Conservation (phyloP, 2,888 invertebrate genomes). For the Troides oblongomaculatus region DNA sequence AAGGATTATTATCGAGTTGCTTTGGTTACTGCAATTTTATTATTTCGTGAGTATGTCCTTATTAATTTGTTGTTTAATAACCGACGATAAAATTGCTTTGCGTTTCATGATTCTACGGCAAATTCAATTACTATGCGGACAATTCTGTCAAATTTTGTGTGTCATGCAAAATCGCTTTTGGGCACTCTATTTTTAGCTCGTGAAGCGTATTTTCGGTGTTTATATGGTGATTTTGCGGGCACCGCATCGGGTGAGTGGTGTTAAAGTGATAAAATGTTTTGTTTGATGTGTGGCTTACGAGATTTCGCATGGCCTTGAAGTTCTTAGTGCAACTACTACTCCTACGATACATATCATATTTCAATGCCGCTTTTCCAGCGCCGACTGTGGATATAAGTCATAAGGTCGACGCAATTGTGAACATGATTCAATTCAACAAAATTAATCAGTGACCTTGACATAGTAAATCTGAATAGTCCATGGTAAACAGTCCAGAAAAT, state of each 20-base stretch:
- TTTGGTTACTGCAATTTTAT: slow-evolving; percentile 58
- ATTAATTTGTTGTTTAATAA: slow-evolving; percentile 46
- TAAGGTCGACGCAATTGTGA: slow-evolving; percentile 2
- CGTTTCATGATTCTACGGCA: slow-evolving; percentile 47
- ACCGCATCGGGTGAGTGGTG: slow-evolving; percentile 61
- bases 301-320: slow-evolving; percentile 54
- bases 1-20: slow-evolving; percentile 45
- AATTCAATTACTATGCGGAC: slow-evolving; percentile 53
- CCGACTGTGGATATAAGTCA: slow-evolving; percentile 3
- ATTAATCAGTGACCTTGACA: slow-evolving; percentile 29
- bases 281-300: slow-evolving; percentile 42
- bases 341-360: slow-evolving; percentile 40
- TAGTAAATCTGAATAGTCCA: slow-evolving; percentile 21
- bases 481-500: slow-evolving; percentile 28
- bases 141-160: slow-evolving; percentile 38
- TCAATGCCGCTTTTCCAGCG: slow-evolving; percentile 30
- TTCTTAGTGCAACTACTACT: slow-evolving; percentile 36
- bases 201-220: slow-evolving; percentile 67
- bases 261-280: slow-evolving; percentile 64
- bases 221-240: slow-evolving; percentile 71
- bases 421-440: slow-evolving; percentile 14
- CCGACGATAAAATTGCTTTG: slow-evolving; percentile 53
- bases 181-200: slow-evolving; percentile 68
- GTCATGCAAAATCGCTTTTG: slow-evolving; percentile 60
- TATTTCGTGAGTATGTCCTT: slow-evolving; percentile 68